Percentiles rank a stretch among this genome's conserved stretches.
phyloP scores from a whole-genome alignment of 2,888 invertebrate genomes.

The Chironomus riparius region DNA sequence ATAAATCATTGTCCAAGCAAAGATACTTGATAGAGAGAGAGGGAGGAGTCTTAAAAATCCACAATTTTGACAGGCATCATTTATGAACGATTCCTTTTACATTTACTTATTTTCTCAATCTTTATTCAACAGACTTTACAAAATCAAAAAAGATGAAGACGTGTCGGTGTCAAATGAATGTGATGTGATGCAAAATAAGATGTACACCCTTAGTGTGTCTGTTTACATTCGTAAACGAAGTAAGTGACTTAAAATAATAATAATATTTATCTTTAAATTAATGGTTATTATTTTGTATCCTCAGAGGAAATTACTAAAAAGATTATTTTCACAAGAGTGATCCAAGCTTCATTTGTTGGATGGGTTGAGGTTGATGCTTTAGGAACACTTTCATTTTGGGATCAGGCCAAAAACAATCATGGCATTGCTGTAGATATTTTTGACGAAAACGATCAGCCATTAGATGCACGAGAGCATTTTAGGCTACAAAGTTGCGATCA shows the following conservation, averaged over 20 bases:
- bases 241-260: not conserved
- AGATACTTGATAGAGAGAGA: too few relatives aligned
- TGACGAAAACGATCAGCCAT: constrained; percentile 20
- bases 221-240: constrained; percentile 9
- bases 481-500: constrained; percentile 12
- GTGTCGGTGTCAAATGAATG: constrained; percentile 8
- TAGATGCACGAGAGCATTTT: constrained; percentile 20
- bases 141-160: not conserved
- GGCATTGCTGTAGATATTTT: constrained; percentile 25
- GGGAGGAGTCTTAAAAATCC: too few relatives aligned
- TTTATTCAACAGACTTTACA: not conserved
- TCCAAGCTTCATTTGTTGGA: constrained; percentile 9
- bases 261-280: not conserved
- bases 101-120: not conserved
- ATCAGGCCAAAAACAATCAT: constrained; percentile 14
- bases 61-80: too few relatives aligned
- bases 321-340: not conserved
- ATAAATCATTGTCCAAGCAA: too few relatives aligned
- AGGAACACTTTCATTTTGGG: constrained; percentile 24
- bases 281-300: not conserved
- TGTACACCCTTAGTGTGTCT: constrained; percentile 2
- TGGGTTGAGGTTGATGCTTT: constrained; percentile 27
- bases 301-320: constrained; percentile 12
- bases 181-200: not conserved
- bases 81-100: too few relatives aligned